Conservation (phyloP, 2,797 vertebrate genomes). For the Picus viridis region DNA sequence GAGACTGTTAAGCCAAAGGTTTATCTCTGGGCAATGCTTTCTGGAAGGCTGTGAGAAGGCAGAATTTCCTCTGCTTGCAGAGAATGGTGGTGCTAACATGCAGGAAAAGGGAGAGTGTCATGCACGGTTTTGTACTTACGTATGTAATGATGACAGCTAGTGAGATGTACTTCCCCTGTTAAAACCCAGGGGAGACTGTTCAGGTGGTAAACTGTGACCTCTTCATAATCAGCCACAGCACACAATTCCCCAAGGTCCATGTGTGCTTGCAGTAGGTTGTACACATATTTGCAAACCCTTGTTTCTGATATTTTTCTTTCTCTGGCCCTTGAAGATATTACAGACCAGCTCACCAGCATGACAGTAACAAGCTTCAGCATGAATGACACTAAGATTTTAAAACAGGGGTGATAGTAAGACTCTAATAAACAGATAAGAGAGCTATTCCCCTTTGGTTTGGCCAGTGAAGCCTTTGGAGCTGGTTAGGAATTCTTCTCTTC, state of each 20-base stretch:
- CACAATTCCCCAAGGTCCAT: background rate
- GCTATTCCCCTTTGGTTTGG: background rate
- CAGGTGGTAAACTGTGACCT: background rate
- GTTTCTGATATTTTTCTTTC: background rate
- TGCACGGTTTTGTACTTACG: background rate
- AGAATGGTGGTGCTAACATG: background rate
- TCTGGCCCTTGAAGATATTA: background rate
- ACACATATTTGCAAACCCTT: background rate
- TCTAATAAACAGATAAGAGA: background rate
- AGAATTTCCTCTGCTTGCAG: background rate
- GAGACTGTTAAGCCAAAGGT: background rate
- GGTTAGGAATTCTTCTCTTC: background rate
- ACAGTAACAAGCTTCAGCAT: background rate
- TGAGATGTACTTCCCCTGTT: background rate
- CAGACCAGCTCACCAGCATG: background rate
- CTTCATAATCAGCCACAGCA: background rate
- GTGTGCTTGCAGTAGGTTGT: background rate
- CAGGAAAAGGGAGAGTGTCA: background rate
- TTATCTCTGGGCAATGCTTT: background rate
- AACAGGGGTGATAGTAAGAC: background rate
- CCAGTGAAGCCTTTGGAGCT: slow-evolving; percentile 19
- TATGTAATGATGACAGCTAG: background rate
- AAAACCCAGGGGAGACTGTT: background rate
- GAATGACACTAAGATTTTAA: background rate
- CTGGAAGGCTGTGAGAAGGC: background rate